Percentiles rank a stretch among this genome's conserved stretches.
phyloP scores from a whole-genome alignment of 2,888 invertebrate genomes.

The Plagiodera versicolora region DNA sequence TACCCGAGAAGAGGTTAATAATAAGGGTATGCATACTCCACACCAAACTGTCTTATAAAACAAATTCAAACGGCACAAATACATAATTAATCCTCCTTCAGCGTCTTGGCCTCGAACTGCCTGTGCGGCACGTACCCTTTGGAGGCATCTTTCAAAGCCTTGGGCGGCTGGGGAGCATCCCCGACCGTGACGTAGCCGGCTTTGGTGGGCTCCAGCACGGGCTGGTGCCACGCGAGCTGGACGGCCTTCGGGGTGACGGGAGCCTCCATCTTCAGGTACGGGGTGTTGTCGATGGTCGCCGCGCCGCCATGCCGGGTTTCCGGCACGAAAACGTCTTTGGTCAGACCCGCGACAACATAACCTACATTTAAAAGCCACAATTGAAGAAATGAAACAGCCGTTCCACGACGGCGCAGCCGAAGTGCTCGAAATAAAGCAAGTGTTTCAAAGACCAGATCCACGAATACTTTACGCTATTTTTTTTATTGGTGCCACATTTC shows the following conservation, averaged over 20 bases:
- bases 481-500: too few species aligned
- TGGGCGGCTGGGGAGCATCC: conserved; percentile 33
- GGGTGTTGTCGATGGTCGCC: not conserved
- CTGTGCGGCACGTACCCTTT: conserved; percentile 48
- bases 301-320: conserved; percentile 27
- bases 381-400: too few species aligned
- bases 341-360: conserved; percentile 46
- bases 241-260: conserved; percentile 9
- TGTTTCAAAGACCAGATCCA: too few species aligned
- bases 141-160: conserved; percentile 24
- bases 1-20: not conserved
- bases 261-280: conserved; percentile 13
- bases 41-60: too few species aligned
- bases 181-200: conserved; percentile 44
- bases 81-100: conserved; percentile 50
- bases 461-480: too few species aligned
- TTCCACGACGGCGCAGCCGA: too few species aligned
- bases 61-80: too few species aligned
- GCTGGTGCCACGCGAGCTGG: conserved; percentile 35
- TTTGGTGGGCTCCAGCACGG: conserved; percentile 30
- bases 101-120: conserved; percentile 45
- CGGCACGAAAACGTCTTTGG: conserved; percentile 32
- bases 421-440: too few species aligned
- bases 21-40: not conserved
- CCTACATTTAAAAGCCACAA: conserved; percentile 17